Percentiles rank a stretch among this genome's conserved stretches.
Conservation (phyloP, 2,797 vertebrate species). For the Spea hammondii region DNA sequence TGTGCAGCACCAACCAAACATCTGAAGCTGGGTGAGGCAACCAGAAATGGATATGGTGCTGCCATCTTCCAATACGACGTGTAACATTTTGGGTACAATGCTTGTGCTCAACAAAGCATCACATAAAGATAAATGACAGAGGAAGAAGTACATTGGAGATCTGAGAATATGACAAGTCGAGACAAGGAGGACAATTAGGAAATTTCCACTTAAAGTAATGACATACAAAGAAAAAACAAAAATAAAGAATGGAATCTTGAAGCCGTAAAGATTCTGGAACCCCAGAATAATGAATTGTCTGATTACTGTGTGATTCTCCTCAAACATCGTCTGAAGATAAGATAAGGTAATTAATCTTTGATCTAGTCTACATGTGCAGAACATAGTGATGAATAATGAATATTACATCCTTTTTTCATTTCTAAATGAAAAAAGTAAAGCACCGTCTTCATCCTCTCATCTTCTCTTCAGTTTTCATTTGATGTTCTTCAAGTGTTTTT, state of each 20-base stretch:
- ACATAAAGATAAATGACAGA: background rate
- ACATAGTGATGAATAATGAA: too few species aligned
- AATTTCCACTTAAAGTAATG: constrained; percentile 7
- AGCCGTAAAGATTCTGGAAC: background rate
- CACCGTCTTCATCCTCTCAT: too few species aligned
- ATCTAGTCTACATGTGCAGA: too few species aligned
- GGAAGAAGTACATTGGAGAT: constrained; percentile 14
- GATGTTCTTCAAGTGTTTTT: too few species aligned
- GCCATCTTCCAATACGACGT: constrained; percentile 5
- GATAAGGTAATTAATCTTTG: too few species aligned
- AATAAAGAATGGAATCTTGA: background rate
- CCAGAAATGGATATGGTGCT: background rate
- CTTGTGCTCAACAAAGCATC: constrained; percentile 14
- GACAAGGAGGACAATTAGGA: background rate
- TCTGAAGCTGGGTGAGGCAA: constrained; percentile 8
- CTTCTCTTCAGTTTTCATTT: too few species aligned
- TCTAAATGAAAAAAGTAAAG: too few species aligned
- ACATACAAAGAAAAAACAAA: constrained; percentile 5
- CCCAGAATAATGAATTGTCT: constrained; percentile 24
- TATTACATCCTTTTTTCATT: too few species aligned
- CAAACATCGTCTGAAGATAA: background rate
- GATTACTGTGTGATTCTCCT: background rate
- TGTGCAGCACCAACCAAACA: background rate
- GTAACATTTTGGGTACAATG: constrained; percentile 16
- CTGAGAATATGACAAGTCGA: constrained; percentile 3